Evolutionary conservation across 2,888 invertebrate species (phyloP).

Genomic region (Hyposoter dolosus): DNA sequence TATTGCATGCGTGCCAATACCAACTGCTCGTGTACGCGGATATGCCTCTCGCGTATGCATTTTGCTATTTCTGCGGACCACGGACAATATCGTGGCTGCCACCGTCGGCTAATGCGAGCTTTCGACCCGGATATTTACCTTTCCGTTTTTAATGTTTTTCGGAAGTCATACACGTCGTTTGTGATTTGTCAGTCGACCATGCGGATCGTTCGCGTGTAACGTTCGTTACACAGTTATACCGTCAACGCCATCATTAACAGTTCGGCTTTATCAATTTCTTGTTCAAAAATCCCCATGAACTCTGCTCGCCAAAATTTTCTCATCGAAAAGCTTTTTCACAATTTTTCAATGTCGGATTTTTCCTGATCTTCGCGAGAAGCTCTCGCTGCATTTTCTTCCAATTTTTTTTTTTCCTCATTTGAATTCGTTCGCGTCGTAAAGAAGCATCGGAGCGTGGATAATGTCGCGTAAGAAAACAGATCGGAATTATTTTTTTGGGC

Average conservation of each 20-base stretch:
- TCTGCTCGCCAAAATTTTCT: not conserved
- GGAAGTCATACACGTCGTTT: constrained; percentile 5
- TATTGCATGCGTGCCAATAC: constrained; percentile 61
- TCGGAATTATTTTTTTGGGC: constrained; percentile 20
- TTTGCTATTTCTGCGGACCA: constrained; percentile 71
- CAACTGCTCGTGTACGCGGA: constrained; percentile 48
- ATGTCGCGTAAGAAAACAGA: constrained; percentile 26
- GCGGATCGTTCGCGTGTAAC: not conserved
- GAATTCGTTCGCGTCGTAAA: constrained; percentile 34
- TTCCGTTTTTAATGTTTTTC: constrained; percentile 67
- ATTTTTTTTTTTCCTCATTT: not conserved
- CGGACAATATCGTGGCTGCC: constrained; percentile 63
- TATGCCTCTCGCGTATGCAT: constrained; percentile 63
- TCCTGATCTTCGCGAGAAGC: constrained; percentile 20
- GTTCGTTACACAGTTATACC: not conserved
- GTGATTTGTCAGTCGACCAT: not conserved
- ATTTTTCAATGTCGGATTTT: constrained; percentile 50
- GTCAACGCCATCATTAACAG: not conserved
- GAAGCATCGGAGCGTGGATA: constrained; percentile 30
- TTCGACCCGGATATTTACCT: constrained; percentile 76
- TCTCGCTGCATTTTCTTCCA: not conserved
- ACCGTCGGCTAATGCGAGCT: constrained; percentile 74
- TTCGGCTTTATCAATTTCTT: not conserved
- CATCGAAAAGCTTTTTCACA: not conserved
- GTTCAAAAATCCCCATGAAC: not conserved